Evolutionary conservation across 2,888 invertebrate genomes (phyloP).

Genomic region (Apodemia hepburni): DNA sequence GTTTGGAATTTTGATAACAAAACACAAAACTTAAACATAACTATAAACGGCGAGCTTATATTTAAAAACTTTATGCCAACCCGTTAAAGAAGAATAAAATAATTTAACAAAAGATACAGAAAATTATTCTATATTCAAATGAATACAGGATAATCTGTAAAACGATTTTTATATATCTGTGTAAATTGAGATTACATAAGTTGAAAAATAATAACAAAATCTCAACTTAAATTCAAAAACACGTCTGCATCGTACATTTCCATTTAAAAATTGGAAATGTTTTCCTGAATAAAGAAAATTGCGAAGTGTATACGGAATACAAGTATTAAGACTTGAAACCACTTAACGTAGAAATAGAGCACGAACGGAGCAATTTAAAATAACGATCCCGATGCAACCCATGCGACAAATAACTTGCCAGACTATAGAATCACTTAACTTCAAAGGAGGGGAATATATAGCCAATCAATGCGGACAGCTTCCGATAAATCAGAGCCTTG

Average conservation of each 20-base stretch:
- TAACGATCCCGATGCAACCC: conserved; percentile 23
- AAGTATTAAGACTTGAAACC: conserved; percentile 16
- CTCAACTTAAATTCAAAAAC: neutral
- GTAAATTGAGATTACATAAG: too few species aligned
- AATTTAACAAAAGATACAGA: too few species aligned
- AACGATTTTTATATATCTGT: too few species aligned
- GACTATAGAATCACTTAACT: conserved; percentile 15
- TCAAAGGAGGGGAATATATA: neutral
- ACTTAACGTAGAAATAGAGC: conserved; percentile 20
- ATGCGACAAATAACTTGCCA: conserved; percentile 24
- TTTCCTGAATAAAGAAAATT: neutral
- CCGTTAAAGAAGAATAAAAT: too few species aligned
- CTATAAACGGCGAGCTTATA: too few species aligned
- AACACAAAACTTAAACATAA: too few species aligned
- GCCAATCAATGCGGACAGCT: conserved; percentile 2
- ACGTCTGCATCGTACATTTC: conserved; percentile 4
- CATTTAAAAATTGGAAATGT: neutral
- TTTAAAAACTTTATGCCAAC: too few species aligned
- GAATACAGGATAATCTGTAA: too few species aligned
- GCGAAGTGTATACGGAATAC: neutral
- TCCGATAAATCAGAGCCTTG: neutral
- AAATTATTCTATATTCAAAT: too few species aligned
- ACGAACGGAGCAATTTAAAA: conserved; percentile 25
- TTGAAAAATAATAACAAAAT: too few species aligned
- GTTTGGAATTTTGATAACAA: too few species aligned